phyloP scores from a whole-genome alignment of 2,888 invertebrate genomes.

The Trissoscelio sp. region DNA sequence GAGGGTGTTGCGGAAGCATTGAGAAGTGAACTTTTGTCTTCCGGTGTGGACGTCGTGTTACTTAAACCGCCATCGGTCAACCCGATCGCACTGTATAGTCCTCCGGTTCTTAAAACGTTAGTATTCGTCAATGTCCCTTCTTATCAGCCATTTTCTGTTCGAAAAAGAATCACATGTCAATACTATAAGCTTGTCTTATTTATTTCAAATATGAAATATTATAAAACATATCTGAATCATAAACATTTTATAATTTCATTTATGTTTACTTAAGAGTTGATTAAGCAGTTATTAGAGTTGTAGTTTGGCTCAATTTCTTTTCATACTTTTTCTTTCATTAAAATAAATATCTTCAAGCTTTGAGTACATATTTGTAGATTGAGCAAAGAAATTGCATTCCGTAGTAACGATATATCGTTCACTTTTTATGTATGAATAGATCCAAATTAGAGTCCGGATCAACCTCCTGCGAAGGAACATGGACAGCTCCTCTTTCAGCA shows the following conservation, averaged over 20 bases:
- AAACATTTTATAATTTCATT: no score
- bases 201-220: no score
- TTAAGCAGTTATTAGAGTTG: no score
- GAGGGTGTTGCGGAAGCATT: constrained; percentile 91
- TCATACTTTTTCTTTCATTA: no score
- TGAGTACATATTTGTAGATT: not conserved
- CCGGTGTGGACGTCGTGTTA: constrained; percentile 90
- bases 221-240: no score
- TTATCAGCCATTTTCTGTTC: constrained; percentile 13
- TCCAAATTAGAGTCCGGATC: constrained; percentile 75
- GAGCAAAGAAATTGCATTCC: constrained; percentile 24
- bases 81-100: constrained; percentile 77
- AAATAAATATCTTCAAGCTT: constrained; percentile 9
- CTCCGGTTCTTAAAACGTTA: constrained; percentile 79
- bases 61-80: constrained; percentile 86
- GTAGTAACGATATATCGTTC: constrained; percentile 31
- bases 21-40: constrained; percentile 88
- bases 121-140: constrained; percentile 51
- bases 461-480: constrained; percentile 75
- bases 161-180: not conserved
- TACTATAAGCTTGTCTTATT: no score
- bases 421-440: constrained; percentile 71
- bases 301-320: no score
- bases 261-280: no score
- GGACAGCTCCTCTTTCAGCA: constrained; percentile 79